A percentile compares a stretch with the other conserved stretches of the same genome.
phyloP scores from a whole-genome alignment of 1,140 invertebrate species.

The Saxidomus purpurata region DNA sequence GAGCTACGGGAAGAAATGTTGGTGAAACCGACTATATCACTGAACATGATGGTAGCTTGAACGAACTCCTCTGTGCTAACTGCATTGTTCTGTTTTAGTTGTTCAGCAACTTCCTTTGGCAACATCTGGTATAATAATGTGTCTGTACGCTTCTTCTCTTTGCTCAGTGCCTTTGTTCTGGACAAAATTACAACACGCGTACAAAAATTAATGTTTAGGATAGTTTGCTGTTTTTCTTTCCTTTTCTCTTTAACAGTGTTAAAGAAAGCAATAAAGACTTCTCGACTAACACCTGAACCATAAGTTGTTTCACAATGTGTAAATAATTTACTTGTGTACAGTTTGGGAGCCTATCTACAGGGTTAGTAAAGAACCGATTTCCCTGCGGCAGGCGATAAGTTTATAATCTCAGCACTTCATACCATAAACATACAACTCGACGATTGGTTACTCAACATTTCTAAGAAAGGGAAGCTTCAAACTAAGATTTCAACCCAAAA shows the following conservation, averaged over 20 bases:
- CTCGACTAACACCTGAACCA: neutral
- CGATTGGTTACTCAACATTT: too few species aligned
- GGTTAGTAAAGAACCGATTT: too few species aligned
- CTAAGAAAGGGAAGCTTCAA: too few species aligned
- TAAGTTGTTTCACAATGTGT: neutral
- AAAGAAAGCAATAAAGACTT: neutral
- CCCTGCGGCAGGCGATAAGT: too few species aligned
- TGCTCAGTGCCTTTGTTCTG: slow-evolving; percentile 92
- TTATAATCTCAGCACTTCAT: too few species aligned
- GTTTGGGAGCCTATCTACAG: too few species aligned
- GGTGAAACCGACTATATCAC: slow-evolving; percentile 94
- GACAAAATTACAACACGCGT: too few species aligned
- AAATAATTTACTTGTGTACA: too few species aligned
- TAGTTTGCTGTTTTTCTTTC: neutral
- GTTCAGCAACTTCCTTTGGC: slow-evolving; percentile 85
- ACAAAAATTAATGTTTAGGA: too few species aligned
- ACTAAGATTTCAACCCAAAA: too few species aligned
- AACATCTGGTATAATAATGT: slow-evolving; percentile 95
- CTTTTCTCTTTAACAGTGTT: neutral
- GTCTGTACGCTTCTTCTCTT: slow-evolving; percentile 91
- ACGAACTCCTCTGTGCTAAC: slow-evolving; percentile 85
- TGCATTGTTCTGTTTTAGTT: slow-evolving; percentile 84
- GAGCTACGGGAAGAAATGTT: slow-evolving; percentile 93
- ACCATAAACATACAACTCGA: too few species aligned
- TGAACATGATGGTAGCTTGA: slow-evolving; percentile 88